A percentile compares a stretch with the other conserved stretches of the same genome.
These are phyloP conservation scores for Ostrea denselamellosa DNA, from an alignment of 1,140 invertebrate genomes.

Conservation along the genomic window DNA sequence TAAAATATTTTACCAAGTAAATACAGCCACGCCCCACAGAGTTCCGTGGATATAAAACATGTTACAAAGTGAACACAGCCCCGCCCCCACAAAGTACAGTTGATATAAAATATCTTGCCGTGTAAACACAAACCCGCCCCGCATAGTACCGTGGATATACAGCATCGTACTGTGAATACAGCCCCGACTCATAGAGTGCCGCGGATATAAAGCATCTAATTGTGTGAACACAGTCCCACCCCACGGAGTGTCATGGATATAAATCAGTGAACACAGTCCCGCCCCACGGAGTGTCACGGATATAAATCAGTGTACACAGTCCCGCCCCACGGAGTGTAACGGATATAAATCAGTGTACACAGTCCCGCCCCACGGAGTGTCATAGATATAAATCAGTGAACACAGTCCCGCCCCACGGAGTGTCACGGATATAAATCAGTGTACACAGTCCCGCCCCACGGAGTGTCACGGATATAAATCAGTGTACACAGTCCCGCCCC, in stretches of 20 bases:
- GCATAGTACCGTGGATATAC: constrained; percentile 92
- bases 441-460: too few species aligned
- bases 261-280: too few species aligned
- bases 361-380: too few species aligned
- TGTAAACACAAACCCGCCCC: constrained; percentile 93
- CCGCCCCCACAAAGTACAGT: constrained; percentile 92
- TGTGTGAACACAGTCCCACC: constrained; percentile 92
- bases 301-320: constrained; percentile 93
- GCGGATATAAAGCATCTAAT: constrained; percentile 88
- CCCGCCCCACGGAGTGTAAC: constrained; percentile 94
- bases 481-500: constrained; percentile 94
- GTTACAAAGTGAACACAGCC: constrained; percentile 88
- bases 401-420: constrained; percentile 94
- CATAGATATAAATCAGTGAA: constrained; percentile 94
- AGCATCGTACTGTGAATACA: too few species aligned
- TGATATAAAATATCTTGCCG: constrained; percentile 84
- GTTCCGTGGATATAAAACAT: constrained; percentile 88
- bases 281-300: constrained; percentile 92
- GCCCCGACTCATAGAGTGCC: too few species aligned
- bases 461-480: constrained; percentile 91
- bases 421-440: constrained; percentile 87
- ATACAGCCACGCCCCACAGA: constrained; percentile 95
- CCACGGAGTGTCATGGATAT: constrained; percentile 94
- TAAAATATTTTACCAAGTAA: constrained; percentile 83
- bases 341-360: constrained; percentile 88